Conservation (phyloP, 2,888 invertebrate species). For the Drosophila mimetica region DNA sequence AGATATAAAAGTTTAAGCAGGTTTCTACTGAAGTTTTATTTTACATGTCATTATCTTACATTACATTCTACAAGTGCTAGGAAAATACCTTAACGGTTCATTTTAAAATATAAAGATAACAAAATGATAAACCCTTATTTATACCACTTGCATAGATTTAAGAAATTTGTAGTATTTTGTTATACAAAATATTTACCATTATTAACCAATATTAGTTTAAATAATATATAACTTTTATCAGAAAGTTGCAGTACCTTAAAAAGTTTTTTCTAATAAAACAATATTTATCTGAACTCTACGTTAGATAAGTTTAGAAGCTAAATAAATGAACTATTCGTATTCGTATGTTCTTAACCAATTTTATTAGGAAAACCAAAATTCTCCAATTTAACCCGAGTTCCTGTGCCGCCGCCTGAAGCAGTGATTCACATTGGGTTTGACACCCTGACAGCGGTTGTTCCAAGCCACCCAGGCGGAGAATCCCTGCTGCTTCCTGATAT, state of each 20-base stretch:
- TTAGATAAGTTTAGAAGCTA: background rate
- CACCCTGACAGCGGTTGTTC: constrained; percentile 78
- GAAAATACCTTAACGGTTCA: background rate
- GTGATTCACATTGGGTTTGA: constrained; percentile 65
- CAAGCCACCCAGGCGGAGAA: constrained; percentile 82
- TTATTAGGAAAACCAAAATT: background rate
- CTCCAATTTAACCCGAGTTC: constrained; percentile 25
- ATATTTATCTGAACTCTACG: background rate
- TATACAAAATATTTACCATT: no score
- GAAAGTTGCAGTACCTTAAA: no score
- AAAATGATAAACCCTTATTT: no score
- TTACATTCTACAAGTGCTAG: background rate
- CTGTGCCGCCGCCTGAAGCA: constrained; percentile 62
- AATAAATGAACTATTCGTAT: background rate
- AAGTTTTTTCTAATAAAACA: background rate
- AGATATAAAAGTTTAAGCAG: background rate
- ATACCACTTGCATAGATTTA: no score
- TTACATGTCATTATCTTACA: background rate
- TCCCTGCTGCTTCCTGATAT: constrained; percentile 72
- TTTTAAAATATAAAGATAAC: no score
- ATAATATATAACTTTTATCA: no score
- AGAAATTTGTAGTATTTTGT: no score
- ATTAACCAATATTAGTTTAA: no score
- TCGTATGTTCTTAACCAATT: no score
- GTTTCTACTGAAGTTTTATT: background rate